Evolutionary conservation across 1,140 invertebrate species (phyloP), one percentile per base, ranked within the genome.

Genomic region (Drosophila ogumai): DNA sequence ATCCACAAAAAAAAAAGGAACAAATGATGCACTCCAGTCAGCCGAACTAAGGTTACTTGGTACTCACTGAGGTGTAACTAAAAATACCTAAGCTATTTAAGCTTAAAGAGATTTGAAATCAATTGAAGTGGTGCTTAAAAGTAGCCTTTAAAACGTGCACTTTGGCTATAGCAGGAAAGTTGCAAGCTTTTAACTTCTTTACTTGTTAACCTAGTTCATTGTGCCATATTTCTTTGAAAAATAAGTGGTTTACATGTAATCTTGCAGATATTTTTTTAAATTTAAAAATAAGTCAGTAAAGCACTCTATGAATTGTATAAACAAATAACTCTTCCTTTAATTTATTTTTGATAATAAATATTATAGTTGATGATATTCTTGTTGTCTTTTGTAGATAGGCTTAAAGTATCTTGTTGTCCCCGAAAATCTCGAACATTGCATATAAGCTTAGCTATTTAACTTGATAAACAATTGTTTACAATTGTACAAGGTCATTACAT

Each of bases 1-100:
- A 38, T 44, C 22, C 34, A 58, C 19, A 44, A 56, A 66, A 66
- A 68, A 72, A 66, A 8, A 17, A 46, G 22, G 44, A 46, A 32
- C 54, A 68, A 81, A 43, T 46, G 15, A 19, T 25, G 15, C 28
- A 31, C 5, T 59, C 9, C 12, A 6, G 13, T 36, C 10, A 34
- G 2, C 10, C 38, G 10, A 44, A 44, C 57, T 10, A 43, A 15
- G 13, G 28, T 15, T 60, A 34, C 61, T 40, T 61, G 28, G 3
- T 13, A 15, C 38, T 22, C 52, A 22, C 8, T 55, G 32, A 55
- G 52, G 34, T 50, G 47, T 31, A 17, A 50, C 25, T 6, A 31
- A 28, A n/a, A 28, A 12, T 31, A 10, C 15, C 2, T 17, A 2
- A 31, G 25, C 34, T 36, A 22, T 10, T 15, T 54, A 22, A 54